A percentile compares a stretch with the other conserved stretches of the same genome.
Conservation (phyloP, 2,888 invertebrate species). For the Acronicta aceris region DNA sequence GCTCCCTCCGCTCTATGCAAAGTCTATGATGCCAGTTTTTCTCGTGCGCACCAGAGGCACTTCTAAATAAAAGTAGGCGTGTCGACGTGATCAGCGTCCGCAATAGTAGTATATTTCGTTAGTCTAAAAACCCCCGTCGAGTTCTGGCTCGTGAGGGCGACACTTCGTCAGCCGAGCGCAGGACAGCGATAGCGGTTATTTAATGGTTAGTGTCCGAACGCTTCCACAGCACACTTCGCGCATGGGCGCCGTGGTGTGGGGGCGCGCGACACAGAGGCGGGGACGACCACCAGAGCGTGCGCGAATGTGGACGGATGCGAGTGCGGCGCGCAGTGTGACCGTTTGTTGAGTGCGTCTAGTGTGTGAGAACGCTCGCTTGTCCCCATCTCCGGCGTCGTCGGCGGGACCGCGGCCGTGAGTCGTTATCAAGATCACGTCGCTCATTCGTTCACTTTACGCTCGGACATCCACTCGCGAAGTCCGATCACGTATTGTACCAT, state of each 20-base stretch:
- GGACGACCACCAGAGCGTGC: constrained; percentile 86
- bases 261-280: constrained; percentile 81
- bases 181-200: constrained; percentile 83
- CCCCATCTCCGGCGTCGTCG: constrained; percentile 83
- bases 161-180: constrained; percentile 73
- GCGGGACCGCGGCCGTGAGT: constrained; percentile 85
- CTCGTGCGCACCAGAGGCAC: constrained; percentile 91
- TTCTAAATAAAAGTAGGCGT: constrained; percentile 79
- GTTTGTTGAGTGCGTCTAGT: constrained; percentile 67
- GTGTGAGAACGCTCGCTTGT: constrained; percentile 85
- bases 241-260: constrained; percentile 70
- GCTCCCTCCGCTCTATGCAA: constrained; percentile 92
- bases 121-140: constrained; percentile 85
- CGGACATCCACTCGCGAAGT: constrained; percentile 76
- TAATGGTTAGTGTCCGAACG: constrained; percentile 80
- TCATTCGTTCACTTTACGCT: constrained; percentile 87
- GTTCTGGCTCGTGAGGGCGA: constrained; percentile 74
- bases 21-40: constrained; percentile 96
- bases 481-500: constrained; percentile 87
- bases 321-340: constrained; percentile 68
- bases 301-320: constrained; percentile 82
- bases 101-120: constrained; percentile 87
- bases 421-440: constrained; percentile 87
- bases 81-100: constrained; percentile 84
- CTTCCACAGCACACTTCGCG: constrained; percentile 74